phyloP scores from a whole-genome alignment of 1,140 invertebrate genomes.

The Bursaphelenchus mucronatus region DNA sequence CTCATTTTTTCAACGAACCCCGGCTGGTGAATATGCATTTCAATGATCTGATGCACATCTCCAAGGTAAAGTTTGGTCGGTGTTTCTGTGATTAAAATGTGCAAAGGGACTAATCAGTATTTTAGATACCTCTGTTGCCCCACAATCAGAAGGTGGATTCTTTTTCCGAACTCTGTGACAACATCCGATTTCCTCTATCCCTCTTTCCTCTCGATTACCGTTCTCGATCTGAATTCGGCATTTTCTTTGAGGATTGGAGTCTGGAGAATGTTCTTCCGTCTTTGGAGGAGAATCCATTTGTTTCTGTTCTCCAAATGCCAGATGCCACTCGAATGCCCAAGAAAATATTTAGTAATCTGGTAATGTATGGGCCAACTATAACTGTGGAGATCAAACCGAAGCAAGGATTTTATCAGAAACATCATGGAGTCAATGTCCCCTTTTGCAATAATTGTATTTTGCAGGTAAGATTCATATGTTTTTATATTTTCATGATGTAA shows the following conservation, averaged over 20 bases:
- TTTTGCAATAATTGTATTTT: slow-evolving; percentile 60
- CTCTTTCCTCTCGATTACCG: slow-evolving; percentile 1
- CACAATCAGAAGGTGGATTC: slow-evolving; percentile 52
- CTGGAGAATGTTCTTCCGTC: not conserved
- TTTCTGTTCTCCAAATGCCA: slow-evolving; percentile 51
- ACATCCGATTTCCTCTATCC: slow-evolving; percentile 19
- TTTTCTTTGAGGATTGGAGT: not conserved
- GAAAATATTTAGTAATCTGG: slow-evolving; percentile 12
- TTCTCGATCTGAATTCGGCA: slow-evolving; percentile 12
- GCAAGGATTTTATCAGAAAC: slow-evolving; percentile 49
- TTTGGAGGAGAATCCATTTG: slow-evolving; percentile 14
- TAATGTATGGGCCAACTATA: slow-evolving; percentile 44
- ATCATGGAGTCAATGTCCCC: slow-evolving; percentile 46
- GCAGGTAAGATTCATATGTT: slow-evolving; percentile 36
- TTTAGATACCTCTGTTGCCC: slow-evolving; percentile 54
- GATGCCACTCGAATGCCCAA: slow-evolving; percentile 55
- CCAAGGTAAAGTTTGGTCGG: slow-evolving; percentile 37
- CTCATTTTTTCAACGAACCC: slow-evolving; percentile 45
- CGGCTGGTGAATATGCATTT: slow-evolving; percentile 45
- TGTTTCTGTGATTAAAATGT: slow-evolving; percentile 1
- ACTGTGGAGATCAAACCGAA: slow-evolving; percentile 58
- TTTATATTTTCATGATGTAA: not conserved
- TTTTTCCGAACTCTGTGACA: slow-evolving; percentile 42
- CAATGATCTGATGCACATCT: slow-evolving; percentile 44
- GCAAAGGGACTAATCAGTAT: not conserved